These are phyloP conservation scores for Arge pagana DNA, from an alignment of 2,888 invertebrate species.

Conservation along the genomic window DNA sequence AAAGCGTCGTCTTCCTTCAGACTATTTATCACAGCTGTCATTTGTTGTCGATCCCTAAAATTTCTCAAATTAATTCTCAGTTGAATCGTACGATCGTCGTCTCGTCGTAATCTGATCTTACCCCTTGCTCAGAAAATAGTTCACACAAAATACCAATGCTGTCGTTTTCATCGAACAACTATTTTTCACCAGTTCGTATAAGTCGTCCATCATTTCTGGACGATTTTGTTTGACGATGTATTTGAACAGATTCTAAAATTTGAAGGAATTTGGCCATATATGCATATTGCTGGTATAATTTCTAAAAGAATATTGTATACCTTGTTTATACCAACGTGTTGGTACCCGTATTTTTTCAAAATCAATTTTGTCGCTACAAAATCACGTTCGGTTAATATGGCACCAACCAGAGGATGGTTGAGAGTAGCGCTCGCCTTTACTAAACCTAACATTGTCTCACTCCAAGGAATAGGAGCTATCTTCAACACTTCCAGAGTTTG, in stretches of 20 bases:
- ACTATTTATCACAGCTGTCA: constrained; percentile 45
- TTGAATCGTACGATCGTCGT: not conserved
- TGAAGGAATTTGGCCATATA: constrained; percentile 28
- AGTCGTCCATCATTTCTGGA: constrained; percentile 53
- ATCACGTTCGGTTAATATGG: constrained; percentile 52
- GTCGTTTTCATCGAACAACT: constrained; percentile 39
- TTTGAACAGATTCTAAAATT: constrained; percentile 46
- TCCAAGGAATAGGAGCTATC: constrained; percentile 57
- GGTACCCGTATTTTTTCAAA: constrained; percentile 58
- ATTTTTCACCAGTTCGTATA: constrained; percentile 45
- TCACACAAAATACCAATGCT: constrained; percentile 45
- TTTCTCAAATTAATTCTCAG: constrained; percentile 12
- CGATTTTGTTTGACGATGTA: constrained; percentile 49
- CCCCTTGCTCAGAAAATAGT: constrained; percentile 50
- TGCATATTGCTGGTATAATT: constrained; percentile 1
- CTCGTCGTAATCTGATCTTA: constrained; percentile 32
- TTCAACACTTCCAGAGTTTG: constrained; percentile 48
- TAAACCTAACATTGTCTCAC: constrained; percentile 44
- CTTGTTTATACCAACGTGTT: constrained; percentile 45
- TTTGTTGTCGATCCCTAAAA: constrained; percentile 44
- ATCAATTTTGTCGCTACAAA: constrained; percentile 57
- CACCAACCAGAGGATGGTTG: constrained; percentile 51
- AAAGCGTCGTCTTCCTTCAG: constrained; percentile 40
- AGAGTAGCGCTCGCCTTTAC: constrained; percentile 44
- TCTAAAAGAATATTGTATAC: constrained; percentile 24